These are phyloP conservation scores for Liodrosophila aerea DNA, from an alignment of 2,888 invertebrate genomes.

Conservation along the genomic window DNA sequence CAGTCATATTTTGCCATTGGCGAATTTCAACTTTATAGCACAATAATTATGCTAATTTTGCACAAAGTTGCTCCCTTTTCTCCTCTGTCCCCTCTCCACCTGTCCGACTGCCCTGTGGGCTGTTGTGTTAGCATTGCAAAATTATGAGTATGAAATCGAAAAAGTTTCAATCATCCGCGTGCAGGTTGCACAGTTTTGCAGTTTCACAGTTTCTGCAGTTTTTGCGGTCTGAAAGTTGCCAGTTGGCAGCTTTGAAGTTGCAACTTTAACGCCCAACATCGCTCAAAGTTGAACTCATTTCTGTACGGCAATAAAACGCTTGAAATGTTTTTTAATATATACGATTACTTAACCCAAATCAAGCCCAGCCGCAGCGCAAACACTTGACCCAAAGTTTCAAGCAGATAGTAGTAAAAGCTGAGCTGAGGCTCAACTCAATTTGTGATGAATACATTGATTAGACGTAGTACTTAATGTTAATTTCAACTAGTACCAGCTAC, in stretches of 20 bases:
- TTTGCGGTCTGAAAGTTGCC: constrained; percentile 25
- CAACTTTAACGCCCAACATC: constrained; percentile 49
- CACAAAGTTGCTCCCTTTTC: constrained; percentile 49
- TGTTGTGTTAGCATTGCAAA: constrained; percentile 61
- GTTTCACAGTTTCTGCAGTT: constrained; percentile 23
- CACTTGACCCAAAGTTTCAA: constrained; percentile 63
- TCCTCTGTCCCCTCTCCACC: neutral
- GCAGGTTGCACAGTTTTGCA: constrained; percentile 42
- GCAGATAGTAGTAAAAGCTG: constrained; percentile 24
- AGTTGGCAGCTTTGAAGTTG: constrained; percentile 55
- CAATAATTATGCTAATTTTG: constrained; percentile 74
- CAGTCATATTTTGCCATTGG: constrained; percentile 51
- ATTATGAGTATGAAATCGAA: constrained; percentile 74
- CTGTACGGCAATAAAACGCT: constrained; percentile 67
- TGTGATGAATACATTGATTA: constrained; percentile 58
- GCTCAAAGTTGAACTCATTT: constrained; percentile 56
- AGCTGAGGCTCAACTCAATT: constrained; percentile 10
- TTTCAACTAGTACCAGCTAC: constrained; percentile 30
- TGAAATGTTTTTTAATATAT: constrained; percentile 74
- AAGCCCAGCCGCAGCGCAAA: constrained; percentile 16
- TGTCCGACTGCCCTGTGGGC: constrained; percentile 26
- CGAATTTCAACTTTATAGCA: constrained; percentile 63
- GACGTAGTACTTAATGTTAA: constrained; percentile 55
- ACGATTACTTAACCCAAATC: constrained; percentile 65
- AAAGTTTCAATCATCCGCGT: constrained; percentile 70